Evolutionary conservation across 2,888 invertebrate genomes (phyloP).

Genomic region (Eristalis tenax): DNA sequence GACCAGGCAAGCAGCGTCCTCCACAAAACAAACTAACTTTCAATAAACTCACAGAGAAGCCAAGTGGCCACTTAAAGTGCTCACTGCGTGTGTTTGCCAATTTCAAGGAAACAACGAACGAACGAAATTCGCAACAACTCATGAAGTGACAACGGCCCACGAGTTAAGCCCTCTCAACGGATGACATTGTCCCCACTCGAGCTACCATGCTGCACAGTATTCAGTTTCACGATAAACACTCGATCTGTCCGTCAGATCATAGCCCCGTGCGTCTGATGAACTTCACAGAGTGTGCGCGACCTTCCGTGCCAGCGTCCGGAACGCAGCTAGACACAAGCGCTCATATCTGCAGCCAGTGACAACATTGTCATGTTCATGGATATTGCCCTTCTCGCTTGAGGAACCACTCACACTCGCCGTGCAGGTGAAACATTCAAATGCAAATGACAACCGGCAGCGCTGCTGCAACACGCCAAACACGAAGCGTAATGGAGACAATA

Average conservation of each 20-base stretch:
- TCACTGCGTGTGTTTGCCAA: neutral
- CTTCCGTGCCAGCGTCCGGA: constrained; percentile 54
- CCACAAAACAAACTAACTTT: neutral
- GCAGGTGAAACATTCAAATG: constrained; percentile 63
- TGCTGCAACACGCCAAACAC: constrained; percentile 16
- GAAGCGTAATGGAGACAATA: constrained; percentile 35
- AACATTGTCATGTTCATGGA: constrained; percentile 68
- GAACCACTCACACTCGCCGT: neutral
- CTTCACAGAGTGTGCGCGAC: constrained; percentile 51
- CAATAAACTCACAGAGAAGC: neutral
- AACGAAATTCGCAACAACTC: neutral
- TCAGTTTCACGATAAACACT: constrained; percentile 47
- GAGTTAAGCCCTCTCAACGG: constrained; percentile 22
- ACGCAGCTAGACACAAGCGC: constrained; percentile 15
- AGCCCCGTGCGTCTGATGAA: constrained; percentile 30
- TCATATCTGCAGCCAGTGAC: constrained; percentile 10
- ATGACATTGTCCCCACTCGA: constrained; percentile 48
- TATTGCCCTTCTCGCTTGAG: constrained; percentile 66
- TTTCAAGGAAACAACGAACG: neutral
- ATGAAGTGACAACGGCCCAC: constrained; percentile 7
- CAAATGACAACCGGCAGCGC: constrained; percentile 45
- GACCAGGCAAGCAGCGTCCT: neutral
- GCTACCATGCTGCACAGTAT: constrained; percentile 43
- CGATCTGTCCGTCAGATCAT: constrained; percentile 32
- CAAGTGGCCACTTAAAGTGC: neutral